Evolutionary conservation across 1,140 invertebrate species (phyloP).

Genomic region (Alviniconcha marisindica): DNA sequence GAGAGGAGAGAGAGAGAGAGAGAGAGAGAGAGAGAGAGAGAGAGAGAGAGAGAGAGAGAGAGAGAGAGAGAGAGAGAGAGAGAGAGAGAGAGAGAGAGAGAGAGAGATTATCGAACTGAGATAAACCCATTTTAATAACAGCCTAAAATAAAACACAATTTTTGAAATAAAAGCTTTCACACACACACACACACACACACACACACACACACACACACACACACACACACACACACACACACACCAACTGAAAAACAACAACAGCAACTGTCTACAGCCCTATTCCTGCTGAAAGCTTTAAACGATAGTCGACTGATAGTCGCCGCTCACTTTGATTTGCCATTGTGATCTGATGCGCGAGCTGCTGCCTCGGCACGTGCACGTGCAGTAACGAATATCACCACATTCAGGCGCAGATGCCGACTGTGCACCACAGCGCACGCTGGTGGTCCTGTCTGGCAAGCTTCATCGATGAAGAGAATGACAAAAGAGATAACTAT

Average conservation of each 20-base stretch:
- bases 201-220: not conserved
- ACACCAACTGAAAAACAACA: not conserved
- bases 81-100: not conserved
- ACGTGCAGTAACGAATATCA: too few relatives aligned
- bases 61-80: not conserved
- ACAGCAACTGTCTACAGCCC: too few relatives aligned
- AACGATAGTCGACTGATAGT: too few relatives aligned
- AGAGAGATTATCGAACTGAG: not conserved
- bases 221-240: not conserved
- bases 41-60: conserved; percentile 17
- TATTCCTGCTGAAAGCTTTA: too few relatives aligned
- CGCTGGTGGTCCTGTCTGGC: too few relatives aligned
- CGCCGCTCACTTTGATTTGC: too few relatives aligned
- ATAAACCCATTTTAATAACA: not conserved
- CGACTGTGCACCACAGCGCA: too few relatives aligned
- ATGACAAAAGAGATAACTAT: too few relatives aligned
- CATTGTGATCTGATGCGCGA: too few relatives aligned
- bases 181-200: not conserved
- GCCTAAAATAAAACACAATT: not conserved
- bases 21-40: not conserved
- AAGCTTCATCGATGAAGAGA: too few relatives aligned
- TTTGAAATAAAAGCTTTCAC: not conserved
- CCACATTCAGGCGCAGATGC: too few relatives aligned
- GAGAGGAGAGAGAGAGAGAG: not conserved
- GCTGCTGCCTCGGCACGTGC: too few relatives aligned